These are phyloP conservation scores for Triops longicaudatus DNA, from an alignment of 1,140 invertebrate species.

Conservation along the genomic window DNA sequence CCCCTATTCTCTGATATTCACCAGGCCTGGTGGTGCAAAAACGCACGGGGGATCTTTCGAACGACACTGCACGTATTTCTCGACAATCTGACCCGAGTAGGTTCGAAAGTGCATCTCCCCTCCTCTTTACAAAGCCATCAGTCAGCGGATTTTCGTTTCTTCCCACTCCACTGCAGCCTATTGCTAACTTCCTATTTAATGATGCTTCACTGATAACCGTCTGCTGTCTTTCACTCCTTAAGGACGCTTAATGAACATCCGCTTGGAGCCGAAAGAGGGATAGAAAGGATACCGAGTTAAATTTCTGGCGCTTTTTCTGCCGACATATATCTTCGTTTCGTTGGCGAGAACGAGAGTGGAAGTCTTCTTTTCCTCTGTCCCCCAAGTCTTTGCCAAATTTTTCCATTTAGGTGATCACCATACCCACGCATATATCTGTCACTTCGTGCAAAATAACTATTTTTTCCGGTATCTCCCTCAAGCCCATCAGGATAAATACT, in stretches of 20 bases:
- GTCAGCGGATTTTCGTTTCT: not conserved
- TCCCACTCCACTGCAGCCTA: not conserved
- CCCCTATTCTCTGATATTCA: no score
- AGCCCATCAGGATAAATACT: no score
- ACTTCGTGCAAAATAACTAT: not conserved
- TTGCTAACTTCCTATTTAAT: slow-evolving; percentile 15
- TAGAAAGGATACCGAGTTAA: not conserved
- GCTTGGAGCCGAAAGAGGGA: not conserved
- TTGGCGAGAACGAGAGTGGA: not conserved
- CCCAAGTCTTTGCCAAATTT: not conserved
- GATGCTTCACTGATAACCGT: slow-evolving; percentile 14
- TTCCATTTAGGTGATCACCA: not conserved
- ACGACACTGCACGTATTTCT: not conserved
- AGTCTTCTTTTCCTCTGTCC: not conserved
- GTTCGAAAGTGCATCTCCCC: not conserved
- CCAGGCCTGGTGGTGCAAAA: no score
- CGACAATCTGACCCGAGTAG: not conserved
- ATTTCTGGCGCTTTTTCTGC: not conserved
- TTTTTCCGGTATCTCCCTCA: not conserved
- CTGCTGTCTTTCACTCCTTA: slow-evolving; percentile 14
- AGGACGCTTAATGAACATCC: slow-evolving; percentile 7
- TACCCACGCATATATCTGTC: not conserved
- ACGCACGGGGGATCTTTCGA: not conserved
- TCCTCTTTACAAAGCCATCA: not conserved
- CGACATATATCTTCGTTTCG: not conserved